Evolutionary conservation across 2,888 invertebrate genomes (phyloP), one percentile per base, ranked within the genome.

Genomic region (Anthrax anthrax): DNA sequence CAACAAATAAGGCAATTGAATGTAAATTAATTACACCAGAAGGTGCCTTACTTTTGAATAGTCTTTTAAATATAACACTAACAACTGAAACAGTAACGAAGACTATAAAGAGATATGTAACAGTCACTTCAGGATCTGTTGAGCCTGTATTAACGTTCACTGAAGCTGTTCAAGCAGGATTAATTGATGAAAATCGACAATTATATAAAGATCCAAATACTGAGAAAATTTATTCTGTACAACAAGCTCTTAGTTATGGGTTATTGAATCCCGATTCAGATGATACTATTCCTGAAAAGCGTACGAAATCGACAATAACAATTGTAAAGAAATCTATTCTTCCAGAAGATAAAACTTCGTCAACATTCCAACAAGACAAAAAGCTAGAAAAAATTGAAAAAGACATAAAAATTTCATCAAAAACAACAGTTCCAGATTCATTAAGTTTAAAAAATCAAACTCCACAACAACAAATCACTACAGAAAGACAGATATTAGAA

Each of bases 71-170:
- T 62, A 86, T 95, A 44, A 86, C 88, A 12, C 77, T 92, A 37
- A 90, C 90, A 3, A 81, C 87, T 17, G 85, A 88, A 62, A 87
- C 88, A 9, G 84, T 89, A 29, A 88, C 87, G 6, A 85, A 84
- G 64, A 81, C 88, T 42, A 81, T 90, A 34, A 84, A 84, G 62
- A 74, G 84, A 18, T 83, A 87, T 60, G 84, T 87, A 3, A 85
- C 85, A 1, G 79, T 86, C 18, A 79, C 81, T 16, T 77, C 79
- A 8, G 80, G 80, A 42, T 57, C 58, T 36, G 69, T 73, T 43
- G 74, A 73, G 52, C 74, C 75, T 32, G 70, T 75, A 44, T 74
- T 88, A 42, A 82, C 84, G 1, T 84, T 87, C 54, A 77, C 81
- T 3, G 87, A 88, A 62, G 89, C 88, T 2, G 72, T 87, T 41